These are phyloP conservation scores for Typhlichthys eigenmanni DNA, from an alignment of 2,797 vertebrate species.

Conservation along the genomic window DNA sequence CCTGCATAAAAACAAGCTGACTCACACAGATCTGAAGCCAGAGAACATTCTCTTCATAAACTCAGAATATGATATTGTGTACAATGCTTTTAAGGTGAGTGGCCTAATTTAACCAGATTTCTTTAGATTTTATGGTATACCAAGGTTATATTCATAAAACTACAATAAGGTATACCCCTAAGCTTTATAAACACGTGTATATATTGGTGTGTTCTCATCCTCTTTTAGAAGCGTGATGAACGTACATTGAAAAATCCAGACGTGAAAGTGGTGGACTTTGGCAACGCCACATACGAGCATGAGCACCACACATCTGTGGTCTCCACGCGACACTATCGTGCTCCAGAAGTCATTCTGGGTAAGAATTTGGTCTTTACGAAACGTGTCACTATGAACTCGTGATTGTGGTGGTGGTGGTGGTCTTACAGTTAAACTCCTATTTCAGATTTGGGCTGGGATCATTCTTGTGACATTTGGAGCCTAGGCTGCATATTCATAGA, in stretches of 20 bases:
- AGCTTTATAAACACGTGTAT: background rate
- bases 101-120: constrained; percentile 1
- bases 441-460: constrained; percentile 87
- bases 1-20: constrained; percentile 94
- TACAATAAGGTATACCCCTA: background rate
- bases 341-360: constrained; percentile 98
- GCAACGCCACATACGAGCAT: constrained; percentile 94
- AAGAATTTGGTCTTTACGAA: constrained; percentile 35
- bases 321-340: constrained; percentile 96
- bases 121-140: too few relatives aligned
- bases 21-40: constrained; percentile 96
- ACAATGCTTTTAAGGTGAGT: constrained; percentile 87
- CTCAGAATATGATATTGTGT: constrained; percentile 88
- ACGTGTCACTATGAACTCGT: too few relatives aligned
- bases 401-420: too few relatives aligned
- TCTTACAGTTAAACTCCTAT: constrained; percentile 9
- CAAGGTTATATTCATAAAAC: too few relatives aligned
- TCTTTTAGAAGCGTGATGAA: constrained; percentile 87
- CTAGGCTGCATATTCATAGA: constrained; percentile 88
- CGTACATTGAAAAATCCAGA: constrained; percentile 89
- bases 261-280: constrained; percentile 95
- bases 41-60: constrained; percentile 97
- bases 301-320: constrained; percentile 96
- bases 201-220: background rate
- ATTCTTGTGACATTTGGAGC: constrained; percentile 90